Base-by-base conservation (phyloP, 2,888 invertebrate species). In the Ceriagrion tenellum region DNA sequence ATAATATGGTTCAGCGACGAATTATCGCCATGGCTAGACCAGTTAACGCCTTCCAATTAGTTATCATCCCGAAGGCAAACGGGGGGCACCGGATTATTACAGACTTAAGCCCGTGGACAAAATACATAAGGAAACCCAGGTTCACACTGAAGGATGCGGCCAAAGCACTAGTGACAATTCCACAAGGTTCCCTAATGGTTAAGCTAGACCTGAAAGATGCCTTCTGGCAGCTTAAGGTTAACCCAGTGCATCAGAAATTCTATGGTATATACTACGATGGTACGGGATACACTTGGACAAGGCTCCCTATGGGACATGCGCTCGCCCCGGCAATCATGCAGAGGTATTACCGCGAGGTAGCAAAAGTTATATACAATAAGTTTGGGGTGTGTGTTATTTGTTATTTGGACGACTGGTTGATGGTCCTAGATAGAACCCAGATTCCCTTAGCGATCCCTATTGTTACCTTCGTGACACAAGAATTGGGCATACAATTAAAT, bases 361-460 rank as follows among this genome's bases (percentile, higher is more conserved):
- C 30, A 8, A 16, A 8, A 8, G 16, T n/a, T 13, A 10, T 74
- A 20, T 74, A 10, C 10, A 10, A 26, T 10, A 26, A 30, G 26
- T 74, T 74, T 30, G 30, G 74, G 8, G 74, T 74, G 6, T 30
- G 26, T 74, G 18, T 74, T 8, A 16, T 74, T 10, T 74, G 74
- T 74, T 74, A 74, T 74, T 74, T 74, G 74, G 74, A 74, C 74
- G 74, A 74, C 26, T 74, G 74, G 74, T 20, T 74, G 26, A 26
- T 74, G 26, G 26, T 74, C 26, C 16, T 56, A 56, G 12, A 56
- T 8, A 16, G 16, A 12, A 16, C 8, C 56, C 56, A 56, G 16
- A 16, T 56, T 56, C 8, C 16, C 16, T 56, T 56, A 56, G 16
- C 16, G 8, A 16, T 12, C 12, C 16, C 12, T 56, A 56, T 56